Conservation (phyloP, 1,140 invertebrate species). For the Caerostris extrusa region DNA sequence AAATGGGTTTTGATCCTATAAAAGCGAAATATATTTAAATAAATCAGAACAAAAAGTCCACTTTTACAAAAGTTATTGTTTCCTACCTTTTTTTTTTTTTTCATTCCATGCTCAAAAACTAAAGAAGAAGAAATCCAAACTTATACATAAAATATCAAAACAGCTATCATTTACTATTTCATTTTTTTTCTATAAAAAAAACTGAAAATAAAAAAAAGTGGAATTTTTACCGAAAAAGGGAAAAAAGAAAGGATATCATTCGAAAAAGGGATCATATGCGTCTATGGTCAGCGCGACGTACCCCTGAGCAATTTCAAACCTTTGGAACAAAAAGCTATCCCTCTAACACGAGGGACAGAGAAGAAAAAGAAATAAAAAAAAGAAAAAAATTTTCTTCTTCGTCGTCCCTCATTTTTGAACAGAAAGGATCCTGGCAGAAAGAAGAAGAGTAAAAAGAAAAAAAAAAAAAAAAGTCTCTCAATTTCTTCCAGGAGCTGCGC, state of each 20-base stretch:
- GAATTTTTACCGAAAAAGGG: not conserved
- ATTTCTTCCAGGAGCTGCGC: slow-evolving; percentile 60
- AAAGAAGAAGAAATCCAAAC: slow-evolving; percentile 2
- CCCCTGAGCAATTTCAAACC: slow-evolving; percentile 35
- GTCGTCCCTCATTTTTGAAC: slow-evolving; percentile 49
- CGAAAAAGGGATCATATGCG: slow-evolving; percentile 34
- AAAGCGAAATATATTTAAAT: slow-evolving; percentile 1
- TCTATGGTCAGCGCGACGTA: slow-evolving; percentile 47
- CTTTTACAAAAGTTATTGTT: slow-evolving; percentile 21
- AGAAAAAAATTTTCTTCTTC: slow-evolving; percentile 2
- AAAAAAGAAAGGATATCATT: slow-evolving; percentile 32
- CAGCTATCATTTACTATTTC: slow-evolving; percentile 51
- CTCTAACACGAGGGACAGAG: not conserved
- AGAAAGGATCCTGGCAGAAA: not conserved
- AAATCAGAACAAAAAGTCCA: slow-evolving; percentile 5
- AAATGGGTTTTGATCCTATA: slow-evolving; percentile 4
- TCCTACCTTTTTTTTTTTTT: not conserved
- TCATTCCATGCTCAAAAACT: not conserved
- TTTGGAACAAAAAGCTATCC: slow-evolving; percentile 63
- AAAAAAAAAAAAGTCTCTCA: slow-evolving; percentile 54
- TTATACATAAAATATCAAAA: slow-evolving; percentile 50
- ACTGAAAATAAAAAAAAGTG: not conserved
- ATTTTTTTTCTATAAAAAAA: not conserved
- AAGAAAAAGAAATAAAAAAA: not conserved
- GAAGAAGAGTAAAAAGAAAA: not conserved